phyloP scores from a whole-genome alignment of 2,797 vertebrate species.

The Calcarius lapponicus region DNA sequence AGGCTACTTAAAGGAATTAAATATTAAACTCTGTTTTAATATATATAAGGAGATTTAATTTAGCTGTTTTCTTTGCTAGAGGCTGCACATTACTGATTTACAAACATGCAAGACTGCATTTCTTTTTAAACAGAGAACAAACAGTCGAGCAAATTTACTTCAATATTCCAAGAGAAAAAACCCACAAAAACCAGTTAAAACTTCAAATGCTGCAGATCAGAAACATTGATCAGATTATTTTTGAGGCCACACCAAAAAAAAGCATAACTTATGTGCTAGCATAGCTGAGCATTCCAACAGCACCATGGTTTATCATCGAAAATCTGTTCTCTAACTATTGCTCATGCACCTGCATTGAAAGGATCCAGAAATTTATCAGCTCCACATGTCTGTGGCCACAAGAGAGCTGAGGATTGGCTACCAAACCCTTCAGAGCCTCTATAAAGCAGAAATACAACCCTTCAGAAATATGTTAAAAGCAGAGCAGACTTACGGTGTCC shows the following conservation, averaged over 20 bases:
- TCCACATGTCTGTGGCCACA: background rate
- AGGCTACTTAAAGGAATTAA: background rate
- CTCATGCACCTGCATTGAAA: background rate
- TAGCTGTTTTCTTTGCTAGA: background rate
- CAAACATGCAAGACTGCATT: background rate
- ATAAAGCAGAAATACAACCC: background rate
- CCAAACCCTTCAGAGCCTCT: background rate
- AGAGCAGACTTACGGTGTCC: slow-evolving; percentile 89
- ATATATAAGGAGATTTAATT: background rate
- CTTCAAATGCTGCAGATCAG: background rate
- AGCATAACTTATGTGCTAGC: background rate
- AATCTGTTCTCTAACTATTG: background rate
- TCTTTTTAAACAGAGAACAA: background rate
- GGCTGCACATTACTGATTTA: background rate
- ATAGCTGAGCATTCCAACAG: background rate
- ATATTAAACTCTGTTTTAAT: background rate
- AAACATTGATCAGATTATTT: background rate
- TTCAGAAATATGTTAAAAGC: background rate
- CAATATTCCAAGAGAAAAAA: background rate
- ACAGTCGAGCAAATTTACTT: background rate
- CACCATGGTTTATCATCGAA: background rate
- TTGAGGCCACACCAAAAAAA: background rate
- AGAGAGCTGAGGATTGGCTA: background rate
- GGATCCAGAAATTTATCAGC: background rate
- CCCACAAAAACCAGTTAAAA: background rate